Base-by-base conservation (phyloP, 1,140 invertebrate genomes). In the Drosophila ambigua region DNA sequence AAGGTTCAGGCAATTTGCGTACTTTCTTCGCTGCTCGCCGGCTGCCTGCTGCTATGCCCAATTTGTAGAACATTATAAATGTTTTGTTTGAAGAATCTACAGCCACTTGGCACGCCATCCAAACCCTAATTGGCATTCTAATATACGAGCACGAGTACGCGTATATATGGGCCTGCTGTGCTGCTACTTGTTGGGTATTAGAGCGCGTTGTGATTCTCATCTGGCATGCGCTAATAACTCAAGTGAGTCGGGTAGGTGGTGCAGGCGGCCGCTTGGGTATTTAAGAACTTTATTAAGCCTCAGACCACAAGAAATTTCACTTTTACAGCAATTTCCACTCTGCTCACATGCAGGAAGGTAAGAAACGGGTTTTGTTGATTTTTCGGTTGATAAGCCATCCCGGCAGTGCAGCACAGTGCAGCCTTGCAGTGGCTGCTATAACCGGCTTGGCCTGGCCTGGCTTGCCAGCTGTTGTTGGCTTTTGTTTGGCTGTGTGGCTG, bases 201-300 rank as follows among this genome's bases (percentile, higher is more conserved):
- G 83, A 87, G 83, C 83, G 79, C 69, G 66, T 39, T 53, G 35
- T 61, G 83, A 87, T 88, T 72, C 49, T 62, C 66, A 87, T 88
- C 83, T 79, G 61, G 84, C 83, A 83, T 87, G 83, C 75, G 83
- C 83, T 87, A 87, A 88, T 87, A 88, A 87, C 55, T 88, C 76
- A 67, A 73, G 60, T 41, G 58, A 48, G 64, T 31, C 49, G 48
- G 41, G 15, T 35, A 35, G 28, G 50, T 0, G 9, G 52, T 20
- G 2, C 20, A 20, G 35, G 11, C 4, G 26, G 26, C 3, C 11
- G 11, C 3, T 2, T 8, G 28, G 28, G 35, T 45, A 8, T 54
- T 41, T 69, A 51, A 82, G 83, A 87, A 81, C 62, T 54, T 77
- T 63, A 59, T 48, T 45, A 49, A 55, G 62, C 20, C 53, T 24